Conservation (phyloP, 2,113 vertebrate species). For the Desmodus rotundus region DNA sequence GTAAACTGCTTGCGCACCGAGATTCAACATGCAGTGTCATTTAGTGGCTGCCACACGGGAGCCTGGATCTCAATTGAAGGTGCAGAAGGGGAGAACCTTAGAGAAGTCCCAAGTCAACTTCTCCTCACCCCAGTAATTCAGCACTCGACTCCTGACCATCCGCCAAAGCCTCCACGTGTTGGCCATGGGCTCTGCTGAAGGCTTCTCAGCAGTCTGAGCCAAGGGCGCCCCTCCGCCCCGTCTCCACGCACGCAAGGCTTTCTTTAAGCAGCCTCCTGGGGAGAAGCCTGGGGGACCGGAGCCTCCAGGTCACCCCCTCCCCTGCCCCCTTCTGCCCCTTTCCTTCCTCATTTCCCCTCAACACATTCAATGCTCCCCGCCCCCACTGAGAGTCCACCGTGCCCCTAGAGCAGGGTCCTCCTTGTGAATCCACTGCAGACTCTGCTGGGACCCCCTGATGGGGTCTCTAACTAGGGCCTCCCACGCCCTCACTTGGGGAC, state of each 20-base stretch:
- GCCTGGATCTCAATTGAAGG: constrained; percentile 63
- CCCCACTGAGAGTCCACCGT: not conserved
- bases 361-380: not conserved
- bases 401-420: not conserved
- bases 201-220: not conserved
- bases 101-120: constrained; percentile 57
- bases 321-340: too few species aligned
- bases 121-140: constrained; percentile 58
- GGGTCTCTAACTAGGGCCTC: not conserved
- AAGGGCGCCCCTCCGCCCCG: too few species aligned
- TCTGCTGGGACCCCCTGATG: not conserved
- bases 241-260: fast-evolving
- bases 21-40: not conserved
- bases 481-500: not conserved
- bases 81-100: not conserved
- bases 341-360: not conserved
- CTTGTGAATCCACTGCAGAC: fast-evolving
- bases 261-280: not conserved
- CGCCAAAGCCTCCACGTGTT: not conserved
- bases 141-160: not conserved
- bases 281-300: not conserved
- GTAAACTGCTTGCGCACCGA: constrained; percentile 62
- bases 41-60: not conserved
- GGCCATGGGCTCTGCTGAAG: fast-evolving
- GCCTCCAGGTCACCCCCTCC: not conserved